Evolutionary conservation across 2,113 vertebrate species (phyloP).

Genomic region (Haemorhous mexicanus): DNA sequence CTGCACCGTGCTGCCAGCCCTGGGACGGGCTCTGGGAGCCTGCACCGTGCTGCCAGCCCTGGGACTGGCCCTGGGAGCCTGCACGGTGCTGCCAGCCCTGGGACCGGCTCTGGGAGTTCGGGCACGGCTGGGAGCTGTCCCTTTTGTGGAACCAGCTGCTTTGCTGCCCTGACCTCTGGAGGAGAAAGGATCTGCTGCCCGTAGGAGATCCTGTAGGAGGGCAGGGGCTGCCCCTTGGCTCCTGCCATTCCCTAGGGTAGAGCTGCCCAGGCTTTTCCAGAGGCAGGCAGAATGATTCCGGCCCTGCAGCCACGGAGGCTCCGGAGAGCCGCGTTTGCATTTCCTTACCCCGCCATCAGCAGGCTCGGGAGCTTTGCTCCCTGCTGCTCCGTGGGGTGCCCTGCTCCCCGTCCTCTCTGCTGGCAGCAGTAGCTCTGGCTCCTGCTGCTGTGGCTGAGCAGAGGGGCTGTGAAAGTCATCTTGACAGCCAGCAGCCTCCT

Average conservation of each 20-base stretch:
- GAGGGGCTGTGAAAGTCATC: neutral
- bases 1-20: too few species aligned
- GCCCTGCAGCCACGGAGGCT: neutral
- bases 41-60: too few species aligned
- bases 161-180: neutral
- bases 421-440: neutral
- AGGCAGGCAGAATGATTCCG: neutral
- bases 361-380: neutral
- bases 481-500: neutral
- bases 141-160: neutral
- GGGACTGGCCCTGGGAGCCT: too few species aligned
- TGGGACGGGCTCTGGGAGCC: too few species aligned
- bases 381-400: neutral
- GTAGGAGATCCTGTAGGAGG: too few species aligned
- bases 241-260: neutral
- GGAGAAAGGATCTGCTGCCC: neutral
- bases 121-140: too few species aligned
- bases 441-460: neutral
- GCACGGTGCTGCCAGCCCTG: neutral
- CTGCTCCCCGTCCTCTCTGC: neutral
- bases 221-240: neutral
- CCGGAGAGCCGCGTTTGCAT: fast-evolving
- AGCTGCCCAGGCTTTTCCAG: neutral
- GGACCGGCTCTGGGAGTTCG: too few species aligned
- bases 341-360: neutral